These are phyloP conservation scores for Tenodera sinensis DNA, from an alignment of 2,888 invertebrate species.

Conservation along the genomic window DNA sequence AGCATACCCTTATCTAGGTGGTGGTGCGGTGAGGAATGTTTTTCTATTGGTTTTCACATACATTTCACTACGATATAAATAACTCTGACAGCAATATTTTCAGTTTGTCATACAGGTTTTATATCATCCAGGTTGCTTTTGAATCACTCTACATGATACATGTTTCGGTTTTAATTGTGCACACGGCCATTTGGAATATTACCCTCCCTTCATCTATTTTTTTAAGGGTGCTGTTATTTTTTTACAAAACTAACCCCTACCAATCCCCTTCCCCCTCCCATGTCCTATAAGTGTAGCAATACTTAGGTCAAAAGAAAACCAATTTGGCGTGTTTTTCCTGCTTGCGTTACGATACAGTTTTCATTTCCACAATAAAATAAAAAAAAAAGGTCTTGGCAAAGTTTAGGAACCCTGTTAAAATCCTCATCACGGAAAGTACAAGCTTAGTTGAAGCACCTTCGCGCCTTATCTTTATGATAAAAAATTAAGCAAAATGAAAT, in stretches of 20 bases:
- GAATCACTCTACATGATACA: neutral
- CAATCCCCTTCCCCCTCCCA: slow-evolving; percentile 11
- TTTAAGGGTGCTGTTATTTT: slow-evolving; percentile 33
- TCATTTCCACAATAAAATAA: slow-evolving; percentile 7
- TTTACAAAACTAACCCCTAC: slow-evolving; percentile 3
- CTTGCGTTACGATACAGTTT: slow-evolving; percentile 17
- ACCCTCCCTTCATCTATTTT: slow-evolving; percentile 23
- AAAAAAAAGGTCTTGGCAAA: slow-evolving; percentile 42
- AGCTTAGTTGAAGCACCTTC: slow-evolving; percentile 70
- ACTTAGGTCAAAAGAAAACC: slow-evolving; percentile 22
- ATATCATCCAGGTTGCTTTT: neutral
- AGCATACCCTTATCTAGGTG: slow-evolving; percentile 32
- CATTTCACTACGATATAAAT: neutral
- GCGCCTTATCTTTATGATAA: slow-evolving; percentile 64
- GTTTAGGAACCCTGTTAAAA: slow-evolving; percentile 57
- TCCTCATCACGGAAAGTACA: slow-evolving; percentile 55
- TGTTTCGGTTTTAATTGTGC: slow-evolving; percentile 13
- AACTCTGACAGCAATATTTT: neutral
- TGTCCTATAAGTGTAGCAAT: slow-evolving; percentile 16
- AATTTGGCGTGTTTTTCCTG: slow-evolving; percentile 22
- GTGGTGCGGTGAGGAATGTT: slow-evolving; percentile 34
- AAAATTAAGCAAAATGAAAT: slow-evolving; percentile 43
- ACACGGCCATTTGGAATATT: slow-evolving; percentile 31
- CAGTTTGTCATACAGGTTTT: neutral
- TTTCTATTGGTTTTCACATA: slow-evolving; percentile 30